Base-by-base conservation (phyloP, 2,888 invertebrate genomes). In the Parnassius mnemosyne region DNA sequence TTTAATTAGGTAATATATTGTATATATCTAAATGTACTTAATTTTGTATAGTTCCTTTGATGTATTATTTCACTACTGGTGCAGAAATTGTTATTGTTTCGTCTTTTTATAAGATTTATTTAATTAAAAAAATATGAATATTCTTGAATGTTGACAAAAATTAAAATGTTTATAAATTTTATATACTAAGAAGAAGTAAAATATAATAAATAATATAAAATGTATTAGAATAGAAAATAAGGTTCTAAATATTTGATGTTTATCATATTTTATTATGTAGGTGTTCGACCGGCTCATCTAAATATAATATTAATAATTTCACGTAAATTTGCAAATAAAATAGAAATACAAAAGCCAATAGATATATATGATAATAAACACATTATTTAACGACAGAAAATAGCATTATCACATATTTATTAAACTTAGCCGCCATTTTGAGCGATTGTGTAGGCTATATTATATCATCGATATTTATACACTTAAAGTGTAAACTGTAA, bases 221-320 rank as follows among this genome's bases (percentile, higher is more conserved):
- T 44, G 13, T 13, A 41, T 53, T 53, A 53, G 44, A 43, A n/a
- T 54, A 51, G 50, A 43, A 60, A 57, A 54, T 52, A 47, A 54
- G 57, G 50, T 51, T 54, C 41, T 53, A 20, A 64, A 59, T 53
- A 11, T 54, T 47, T 53, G 10, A 61, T 50, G 16, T 46, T 67
- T 66, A 53, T 60, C 9, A 53, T 63, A 60, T 64, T 65, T 53
- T 50, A 57, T 47, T 46, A 53, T 9, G 47, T 57, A 61, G 57
- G 57, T 61, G 61, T 57, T 61, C 53, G 43, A 53, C 41, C 52
- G 46, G 42, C 34, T 34, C 34, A 34, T 34, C 34, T 34, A 34
- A 25, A 34, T 34, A 34, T 34, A 34, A 34, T 7, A 34, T 34
- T 7, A 34, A 34, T 34, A 34, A 34, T 34, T 34, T 34, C 34